phyloP scores from a whole-genome alignment of 2,888 invertebrate genomes.

The Salticus scenicus region DNA sequence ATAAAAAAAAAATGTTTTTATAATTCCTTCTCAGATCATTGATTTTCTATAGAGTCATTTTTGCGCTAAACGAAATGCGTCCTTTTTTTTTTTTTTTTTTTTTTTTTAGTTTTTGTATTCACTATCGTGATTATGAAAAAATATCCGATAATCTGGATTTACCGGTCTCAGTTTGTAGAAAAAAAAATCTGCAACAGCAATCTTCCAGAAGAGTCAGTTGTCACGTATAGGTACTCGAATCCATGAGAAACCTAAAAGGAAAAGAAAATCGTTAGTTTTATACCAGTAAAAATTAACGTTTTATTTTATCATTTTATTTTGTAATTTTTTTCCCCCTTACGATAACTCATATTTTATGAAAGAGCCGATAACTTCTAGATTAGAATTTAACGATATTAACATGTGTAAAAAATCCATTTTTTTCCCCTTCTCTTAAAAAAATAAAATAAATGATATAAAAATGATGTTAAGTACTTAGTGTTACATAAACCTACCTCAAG shows the following conservation, averaged over 20 bases:
- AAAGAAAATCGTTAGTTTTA: constrained; percentile 1
- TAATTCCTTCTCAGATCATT: constrained; percentile 9
- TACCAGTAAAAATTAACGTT: background rate
- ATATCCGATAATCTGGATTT: constrained; percentile 11
- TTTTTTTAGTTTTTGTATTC: background rate
- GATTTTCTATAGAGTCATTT: constrained; percentile 9
- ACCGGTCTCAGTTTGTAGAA: background rate
- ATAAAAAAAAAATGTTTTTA: background rate
- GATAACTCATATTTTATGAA: too few relatives aligned
- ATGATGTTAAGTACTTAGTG: too few relatives aligned
- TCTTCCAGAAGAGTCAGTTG: background rate
- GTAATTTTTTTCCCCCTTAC: too few relatives aligned
- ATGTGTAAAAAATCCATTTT: too few relatives aligned
- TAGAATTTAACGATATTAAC: too few relatives aligned
- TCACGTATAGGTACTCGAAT: background rate
- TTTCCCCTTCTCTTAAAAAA: too few relatives aligned
- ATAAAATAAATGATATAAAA: too few relatives aligned
- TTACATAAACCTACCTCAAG: too few relatives aligned
- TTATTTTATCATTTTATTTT: too few relatives aligned
- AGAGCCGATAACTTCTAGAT: too few relatives aligned
- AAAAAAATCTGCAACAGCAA: constrained; percentile 2
- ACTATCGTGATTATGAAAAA: background rate
- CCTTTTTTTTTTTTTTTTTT: background rate
- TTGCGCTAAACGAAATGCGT: background rate
- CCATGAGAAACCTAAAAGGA: background rate